Conservation (phyloP, 2,113 vertebrate genomes). For the Trinectes maculatus region DNA sequence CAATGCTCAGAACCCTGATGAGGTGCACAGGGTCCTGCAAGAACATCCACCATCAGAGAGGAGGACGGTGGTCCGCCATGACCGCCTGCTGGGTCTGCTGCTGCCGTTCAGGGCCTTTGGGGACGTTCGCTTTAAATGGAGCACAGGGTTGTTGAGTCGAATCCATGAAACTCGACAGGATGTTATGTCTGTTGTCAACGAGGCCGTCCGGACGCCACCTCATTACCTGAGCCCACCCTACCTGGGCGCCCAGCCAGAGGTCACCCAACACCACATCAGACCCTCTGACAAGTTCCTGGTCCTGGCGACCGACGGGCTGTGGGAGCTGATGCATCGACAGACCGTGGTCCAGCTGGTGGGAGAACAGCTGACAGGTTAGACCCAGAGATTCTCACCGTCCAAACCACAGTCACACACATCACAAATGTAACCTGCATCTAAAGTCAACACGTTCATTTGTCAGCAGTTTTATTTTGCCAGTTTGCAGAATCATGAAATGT, state of each 20-base stretch:
- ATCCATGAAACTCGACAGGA: conserved; percentile 57
- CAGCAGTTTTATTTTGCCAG: too few species aligned
- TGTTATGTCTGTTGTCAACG: conserved; percentile 23
- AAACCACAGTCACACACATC: too few species aligned
- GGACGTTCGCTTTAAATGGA: conserved; percentile 77
- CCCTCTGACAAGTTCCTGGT: conserved; percentile 75
- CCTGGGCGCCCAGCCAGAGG: conserved; percentile 69
- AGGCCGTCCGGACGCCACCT: conserved; percentile 21
- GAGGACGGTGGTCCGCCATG: conserved; percentile 65
- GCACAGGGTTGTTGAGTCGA: conserved; percentile 59
- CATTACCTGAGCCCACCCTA: conserved; percentile 76
- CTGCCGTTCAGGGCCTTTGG: conserved; percentile 78
- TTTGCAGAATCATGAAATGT: too few species aligned
- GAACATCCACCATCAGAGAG: conserved; percentile 65
- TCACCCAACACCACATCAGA: conserved; percentile 57
- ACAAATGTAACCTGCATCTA: not conserved
- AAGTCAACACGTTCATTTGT: not conserved
- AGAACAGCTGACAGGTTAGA: conserved; percentile 66
- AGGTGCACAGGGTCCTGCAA: conserved; percentile 67
- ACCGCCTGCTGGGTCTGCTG: conserved; percentile 74
- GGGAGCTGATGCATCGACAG: conserved; percentile 79
- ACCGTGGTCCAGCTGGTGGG: conserved; percentile 70
- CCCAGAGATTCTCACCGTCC: not conserved
- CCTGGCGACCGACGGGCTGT: conserved; percentile 73
- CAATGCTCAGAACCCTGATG: conserved; percentile 72